Conservation (phyloP, 2,113 vertebrate species). For the Zosterops hypoxanthus region DNA sequence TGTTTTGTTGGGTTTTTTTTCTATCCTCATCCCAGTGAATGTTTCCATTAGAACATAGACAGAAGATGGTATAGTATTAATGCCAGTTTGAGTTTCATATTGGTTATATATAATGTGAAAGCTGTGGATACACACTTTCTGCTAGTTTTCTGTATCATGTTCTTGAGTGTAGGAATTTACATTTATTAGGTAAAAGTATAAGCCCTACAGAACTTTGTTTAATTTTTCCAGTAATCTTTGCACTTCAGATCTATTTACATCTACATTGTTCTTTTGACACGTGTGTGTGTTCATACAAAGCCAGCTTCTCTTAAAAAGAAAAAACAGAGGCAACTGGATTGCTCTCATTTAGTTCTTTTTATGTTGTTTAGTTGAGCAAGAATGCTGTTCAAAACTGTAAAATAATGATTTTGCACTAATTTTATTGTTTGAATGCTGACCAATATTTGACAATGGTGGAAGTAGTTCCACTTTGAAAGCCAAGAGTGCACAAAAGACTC, state of each 20-base stretch:
- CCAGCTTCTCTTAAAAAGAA: background rate
- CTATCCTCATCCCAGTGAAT: background rate
- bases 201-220: background rate
- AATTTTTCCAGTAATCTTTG: constrained; percentile 5
- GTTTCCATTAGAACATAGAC: background rate
- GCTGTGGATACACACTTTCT: background rate
- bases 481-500: background rate
- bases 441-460: background rate
- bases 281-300: background rate
- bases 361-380: background rate
- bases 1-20: background rate
- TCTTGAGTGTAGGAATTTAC: background rate
- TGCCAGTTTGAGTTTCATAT: background rate
- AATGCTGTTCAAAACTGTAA: background rate
- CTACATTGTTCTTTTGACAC: background rate
- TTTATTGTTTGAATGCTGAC: background rate
- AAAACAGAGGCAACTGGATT: background rate
- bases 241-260: background rate
- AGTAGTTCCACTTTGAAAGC: background rate
- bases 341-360: background rate
- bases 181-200: background rate
- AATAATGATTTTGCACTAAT: background rate
- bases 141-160: background rate
- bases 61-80: background rate
- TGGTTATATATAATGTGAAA: background rate